A percentile compares a stretch with the other conserved stretches of the same genome.
Evolutionary conservation across 2,888 invertebrate species (phyloP).

Genomic region (Anthrax anthrax): DNA sequence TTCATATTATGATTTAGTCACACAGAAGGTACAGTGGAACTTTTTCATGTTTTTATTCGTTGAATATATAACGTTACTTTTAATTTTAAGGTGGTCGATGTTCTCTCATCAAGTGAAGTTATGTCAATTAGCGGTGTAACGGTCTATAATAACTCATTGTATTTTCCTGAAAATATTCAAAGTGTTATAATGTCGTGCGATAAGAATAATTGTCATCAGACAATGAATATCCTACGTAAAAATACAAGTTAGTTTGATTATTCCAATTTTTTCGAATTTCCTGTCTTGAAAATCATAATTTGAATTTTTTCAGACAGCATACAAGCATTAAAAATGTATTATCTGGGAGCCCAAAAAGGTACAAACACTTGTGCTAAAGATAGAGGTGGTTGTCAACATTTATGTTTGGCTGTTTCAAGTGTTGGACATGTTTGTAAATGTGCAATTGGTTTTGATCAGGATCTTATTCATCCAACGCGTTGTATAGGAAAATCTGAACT

Average conservation of each 20-base stretch:
- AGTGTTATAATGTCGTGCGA: constrained; percentile 47
- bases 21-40: constrained; percentile 20
- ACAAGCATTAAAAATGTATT: constrained; percentile 54
- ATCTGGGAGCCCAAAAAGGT: constrained; percentile 47
- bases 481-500: constrained; percentile 50
- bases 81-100: constrained; percentile 16
- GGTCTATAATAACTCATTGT: constrained; percentile 46
- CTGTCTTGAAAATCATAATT: background rate
- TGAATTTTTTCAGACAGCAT: constrained; percentile 39
- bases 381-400: constrained; percentile 51
- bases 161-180: constrained; percentile 53
- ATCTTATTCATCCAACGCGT: constrained; percentile 38
- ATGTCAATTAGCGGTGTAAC: constrained; percentile 43
- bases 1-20: constrained; percentile 43
- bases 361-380: constrained; percentile 41
- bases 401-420: constrained; percentile 52
- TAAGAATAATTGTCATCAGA: constrained; percentile 39
- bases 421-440: constrained; percentile 52
- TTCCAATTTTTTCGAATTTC: background rate
- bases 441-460: constrained; percentile 51
- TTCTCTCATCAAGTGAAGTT: constrained; percentile 24
- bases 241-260: constrained; percentile 37
- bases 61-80: background rate
- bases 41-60: background rate
- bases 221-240: constrained; percentile 37